Percentiles rank a stretch among this genome's conserved stretches.
Conservation (phyloP, 2,888 invertebrate species). For the Polia nebulosa region DNA sequence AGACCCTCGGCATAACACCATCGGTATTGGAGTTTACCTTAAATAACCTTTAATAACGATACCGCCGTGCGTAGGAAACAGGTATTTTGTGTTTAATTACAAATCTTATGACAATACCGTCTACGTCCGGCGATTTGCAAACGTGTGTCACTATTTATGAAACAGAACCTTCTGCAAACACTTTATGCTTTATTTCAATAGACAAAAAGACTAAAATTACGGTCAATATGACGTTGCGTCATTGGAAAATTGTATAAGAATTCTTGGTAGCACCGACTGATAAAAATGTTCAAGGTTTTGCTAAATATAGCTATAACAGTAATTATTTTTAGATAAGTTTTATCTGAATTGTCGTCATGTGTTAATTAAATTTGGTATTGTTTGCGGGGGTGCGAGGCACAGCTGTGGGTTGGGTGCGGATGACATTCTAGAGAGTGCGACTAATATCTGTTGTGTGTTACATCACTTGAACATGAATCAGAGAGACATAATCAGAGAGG, state of each 20-base stretch:
- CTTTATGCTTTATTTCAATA: conserved; percentile 17
- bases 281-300: conserved; percentile 43
- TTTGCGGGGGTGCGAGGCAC: conserved; percentile 44
- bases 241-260: conserved; percentile 46
- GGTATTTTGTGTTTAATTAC: background rate
- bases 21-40: too few relatives aligned
- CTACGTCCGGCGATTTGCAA: conserved; percentile 29
- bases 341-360: conserved; percentile 31
- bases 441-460: conserved; percentile 32
- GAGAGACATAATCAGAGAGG: conserved; percentile 7
- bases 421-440: conserved; percentile 22
- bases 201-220: conserved; percentile 23
- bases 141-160: conserved; percentile 27
- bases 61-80: conserved; percentile 29
- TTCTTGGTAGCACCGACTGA: conserved; percentile 42
- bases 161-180: conserved; percentile 10
- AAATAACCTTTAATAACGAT: too few relatives aligned
- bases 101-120: conserved; percentile 25
- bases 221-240: conserved; percentile 40
- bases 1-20: too few relatives aligned
- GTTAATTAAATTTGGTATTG: conserved; percentile 30
- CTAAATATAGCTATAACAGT: conserved; percentile 43
- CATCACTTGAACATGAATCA: conserved; percentile 52
- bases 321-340: conserved; percentile 53
- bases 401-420: conserved; percentile 42